Evolutionary conservation across 2,888 invertebrate species (phyloP).

Genomic region (Cryptus viduatorius): DNA sequence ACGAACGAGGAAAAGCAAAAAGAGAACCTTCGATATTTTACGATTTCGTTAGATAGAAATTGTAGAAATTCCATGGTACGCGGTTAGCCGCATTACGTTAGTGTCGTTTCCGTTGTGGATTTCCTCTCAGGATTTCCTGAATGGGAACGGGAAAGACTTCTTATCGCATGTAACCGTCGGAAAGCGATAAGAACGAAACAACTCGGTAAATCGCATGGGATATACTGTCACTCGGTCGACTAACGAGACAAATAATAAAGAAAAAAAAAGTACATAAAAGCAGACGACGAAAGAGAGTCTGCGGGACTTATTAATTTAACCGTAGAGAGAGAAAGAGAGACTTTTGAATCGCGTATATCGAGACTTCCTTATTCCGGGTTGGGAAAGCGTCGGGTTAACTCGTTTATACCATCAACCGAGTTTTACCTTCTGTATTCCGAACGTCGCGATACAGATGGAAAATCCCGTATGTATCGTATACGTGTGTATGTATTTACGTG

Average conservation of each 20-base stretch:
- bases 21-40: not conserved
- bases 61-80: conserved; percentile 23
- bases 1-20: no score
- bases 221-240: conserved; percentile 17
- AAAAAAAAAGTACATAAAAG: conserved; percentile 11
- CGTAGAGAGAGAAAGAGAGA: conserved; percentile 31
- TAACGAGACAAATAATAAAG: conserved; percentile 27
- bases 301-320: conserved; percentile 51
- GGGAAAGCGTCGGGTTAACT: conserved; percentile 46
- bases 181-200: conserved; percentile 50
- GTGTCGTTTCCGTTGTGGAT: conserved; percentile 40
- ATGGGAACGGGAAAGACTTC: conserved; percentile 42
- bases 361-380: conserved; percentile 64
- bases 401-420: conserved; percentile 34
- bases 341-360: conserved; percentile 25
- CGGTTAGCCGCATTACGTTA: conserved; percentile 4
- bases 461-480: not conserved
- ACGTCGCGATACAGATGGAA: conserved; percentile 33
- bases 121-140: conserved; percentile 50
- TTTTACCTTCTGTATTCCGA: conserved; percentile 12
- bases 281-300: not conserved
- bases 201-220: conserved; percentile 24
- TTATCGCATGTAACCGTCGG: conserved; percentile 35
- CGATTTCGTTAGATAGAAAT: not conserved
- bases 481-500: conserved; percentile 12